A percentile compares a stretch with the other conserved stretches of the same genome.
phyloP scores from a whole-genome alignment of 2,113 vertebrate species.

The Myrmecobius fasciatus region DNA sequence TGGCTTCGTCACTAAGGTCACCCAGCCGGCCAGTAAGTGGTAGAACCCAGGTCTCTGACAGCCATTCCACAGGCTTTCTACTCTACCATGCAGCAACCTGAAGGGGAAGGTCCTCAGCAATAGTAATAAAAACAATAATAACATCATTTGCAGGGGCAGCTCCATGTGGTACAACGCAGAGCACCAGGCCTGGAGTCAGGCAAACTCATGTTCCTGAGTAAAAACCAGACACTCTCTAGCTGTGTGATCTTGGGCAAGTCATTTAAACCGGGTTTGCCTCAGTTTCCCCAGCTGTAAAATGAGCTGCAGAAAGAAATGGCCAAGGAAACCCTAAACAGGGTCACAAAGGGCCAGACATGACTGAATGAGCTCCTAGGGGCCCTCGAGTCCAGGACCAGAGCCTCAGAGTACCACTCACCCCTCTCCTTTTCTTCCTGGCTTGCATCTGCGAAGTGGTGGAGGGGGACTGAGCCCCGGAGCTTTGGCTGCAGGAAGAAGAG shows the following conservation, averaged over 20 bases:
- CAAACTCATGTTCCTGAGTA: not conserved
- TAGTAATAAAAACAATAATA: not conserved
- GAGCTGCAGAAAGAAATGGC: too few relatives aligned
- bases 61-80: not conserved
- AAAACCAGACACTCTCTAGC: not conserved
- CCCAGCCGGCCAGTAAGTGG: not conserved
- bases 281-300: too few relatives aligned
- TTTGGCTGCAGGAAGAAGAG: constrained; percentile 84
- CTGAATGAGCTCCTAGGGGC: not conserved
- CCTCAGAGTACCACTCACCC: constrained; percentile 86
- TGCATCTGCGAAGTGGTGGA: constrained; percentile 92
- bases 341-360: too few relatives aligned
- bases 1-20: not conserved
- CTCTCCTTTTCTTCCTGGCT: constrained; percentile 96
- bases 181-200: not conserved
- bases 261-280: not conserved
- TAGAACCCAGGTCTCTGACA: not conserved
- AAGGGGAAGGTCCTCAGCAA: not conserved
- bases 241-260: not conserved
- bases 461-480: constrained; percentile 92
- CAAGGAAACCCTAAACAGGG: too few relatives aligned
- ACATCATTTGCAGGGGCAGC: not conserved
- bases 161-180: not conserved
- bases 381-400: not conserved
- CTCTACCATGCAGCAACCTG: not conserved